These are phyloP conservation scores for Cairina moschata DNA, from an alignment of 2,113 vertebrate species.

Conservation along the genomic window DNA sequence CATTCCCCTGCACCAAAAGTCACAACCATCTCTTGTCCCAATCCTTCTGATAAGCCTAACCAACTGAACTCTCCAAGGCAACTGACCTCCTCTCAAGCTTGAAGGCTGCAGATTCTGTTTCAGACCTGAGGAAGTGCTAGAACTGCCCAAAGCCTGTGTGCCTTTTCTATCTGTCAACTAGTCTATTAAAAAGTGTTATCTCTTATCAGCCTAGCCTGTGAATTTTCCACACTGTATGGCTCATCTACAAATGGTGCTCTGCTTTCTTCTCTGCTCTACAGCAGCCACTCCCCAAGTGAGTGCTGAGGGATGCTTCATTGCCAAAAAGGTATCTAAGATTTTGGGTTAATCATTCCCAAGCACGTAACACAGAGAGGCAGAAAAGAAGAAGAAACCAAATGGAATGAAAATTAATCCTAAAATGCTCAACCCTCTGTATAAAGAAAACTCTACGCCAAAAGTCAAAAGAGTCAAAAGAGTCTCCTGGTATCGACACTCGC, in stretches of 20 bases:
- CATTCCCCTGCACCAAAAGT: neutral
- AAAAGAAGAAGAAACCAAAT: conserved; percentile 23
- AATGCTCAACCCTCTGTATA: neutral
- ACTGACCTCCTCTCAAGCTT: neutral
- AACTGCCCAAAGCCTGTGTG: neutral
- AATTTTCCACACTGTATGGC: neutral
- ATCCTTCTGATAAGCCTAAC: neutral
- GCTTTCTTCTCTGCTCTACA: neutral
- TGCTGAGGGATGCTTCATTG: neutral
- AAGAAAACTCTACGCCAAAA: neutral
- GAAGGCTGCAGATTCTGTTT: neutral
- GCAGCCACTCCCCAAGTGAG: neutral
- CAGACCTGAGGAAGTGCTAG: neutral
- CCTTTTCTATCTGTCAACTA: neutral
- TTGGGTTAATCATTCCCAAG: neutral
- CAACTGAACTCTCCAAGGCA: neutral
- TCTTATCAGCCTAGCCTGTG: neutral
- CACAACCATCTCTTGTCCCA: neutral
- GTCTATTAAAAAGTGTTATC: neutral
- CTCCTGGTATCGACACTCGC: neutral
- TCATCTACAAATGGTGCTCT: neutral
- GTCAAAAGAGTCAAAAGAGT: neutral
- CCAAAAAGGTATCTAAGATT: neutral
- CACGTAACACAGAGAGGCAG: neutral
- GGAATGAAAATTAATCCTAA: neutral